Evolutionary conservation across 2,113 vertebrate genomes (phyloP), one percentile per base, ranked within the genome.

Genomic region (Elephantulus edwardii): DNA sequence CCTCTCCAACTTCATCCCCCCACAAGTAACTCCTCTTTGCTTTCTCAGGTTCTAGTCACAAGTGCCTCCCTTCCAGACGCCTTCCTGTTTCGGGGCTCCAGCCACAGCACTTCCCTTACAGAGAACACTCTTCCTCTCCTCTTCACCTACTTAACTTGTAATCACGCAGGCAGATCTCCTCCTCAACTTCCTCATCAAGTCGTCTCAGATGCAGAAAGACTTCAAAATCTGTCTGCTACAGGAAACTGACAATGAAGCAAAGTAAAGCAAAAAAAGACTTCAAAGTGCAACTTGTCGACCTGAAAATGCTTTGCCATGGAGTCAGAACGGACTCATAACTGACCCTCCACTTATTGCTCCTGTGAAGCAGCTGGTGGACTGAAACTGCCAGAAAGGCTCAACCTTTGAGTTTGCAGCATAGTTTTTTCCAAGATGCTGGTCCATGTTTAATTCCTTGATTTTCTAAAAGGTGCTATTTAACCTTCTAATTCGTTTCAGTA

Each of bases 161-260:
- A 75, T 48, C 46, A 80, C 48, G 56, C 14, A 60, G n/a, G 93
- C 22, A 80, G 35, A 64, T 77, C 52, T 80, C 52, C n/a, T 80
- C 52, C n/a, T 71, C 44, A 88, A 50, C 38, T 88, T 80, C 90
- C 58, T 88, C 58, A 86, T 17, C n/a, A 83, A 93, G 42, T 28
- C 62, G 64, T 87, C 42, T 66, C 42, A 30, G 60, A 77, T 50
- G 44, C 74, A 87, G 50, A 78, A 30, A 75, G 19, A 56, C 54
- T 56, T 66, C 19, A 71, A 91, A 88, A 88, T 76, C 35, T 74
- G 26, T 66, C 38, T 83, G 28, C 71, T 64, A 71, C 8, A 91
- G 17, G 72, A 28, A 82, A 91, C 50, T 68, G 62, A 94, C 56
- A 92, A 86, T 46, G 58, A n/a, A 88, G 35, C 56, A 88, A 85